A percentile compares a stretch with the other conserved stretches of the same genome.
Conservation (phyloP, 2,113 vertebrate genomes). For the Podarcis muralis region DNA sequence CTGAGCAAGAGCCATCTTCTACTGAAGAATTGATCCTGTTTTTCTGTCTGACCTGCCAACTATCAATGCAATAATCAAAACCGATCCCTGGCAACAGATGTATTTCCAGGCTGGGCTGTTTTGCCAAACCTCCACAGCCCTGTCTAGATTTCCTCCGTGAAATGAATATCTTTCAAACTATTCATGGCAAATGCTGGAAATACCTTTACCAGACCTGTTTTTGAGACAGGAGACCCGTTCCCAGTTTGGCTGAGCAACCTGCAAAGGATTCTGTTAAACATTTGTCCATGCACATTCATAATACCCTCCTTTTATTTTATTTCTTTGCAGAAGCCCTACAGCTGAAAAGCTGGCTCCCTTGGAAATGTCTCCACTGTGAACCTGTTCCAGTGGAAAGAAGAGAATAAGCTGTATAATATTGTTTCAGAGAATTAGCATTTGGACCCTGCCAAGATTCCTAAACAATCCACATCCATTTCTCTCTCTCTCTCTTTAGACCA, state of each 20-base stretch:
- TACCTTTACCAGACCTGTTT: not conserved
- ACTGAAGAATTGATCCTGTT: not conserved
- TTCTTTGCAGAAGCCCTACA: not conserved
- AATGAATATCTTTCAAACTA: not conserved
- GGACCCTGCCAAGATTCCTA: not conserved
- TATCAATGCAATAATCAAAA: not conserved
- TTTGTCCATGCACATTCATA: not conserved
- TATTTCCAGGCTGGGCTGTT: not conserved
- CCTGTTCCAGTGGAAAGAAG: constrained; percentile 1
- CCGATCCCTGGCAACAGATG: not conserved
- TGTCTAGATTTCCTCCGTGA: not conserved
- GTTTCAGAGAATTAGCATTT: not conserved
- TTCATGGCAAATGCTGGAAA: not conserved
- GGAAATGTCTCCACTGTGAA: not conserved
- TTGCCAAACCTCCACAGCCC: not conserved
- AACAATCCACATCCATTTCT: not conserved
- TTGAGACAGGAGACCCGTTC: not conserved
- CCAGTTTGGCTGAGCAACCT: not conserved
- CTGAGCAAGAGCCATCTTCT: not conserved
- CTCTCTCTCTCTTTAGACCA: not conserved
- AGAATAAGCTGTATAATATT: constrained; percentile 1
- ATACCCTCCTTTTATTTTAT: no score
- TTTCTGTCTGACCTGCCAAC: not conserved
- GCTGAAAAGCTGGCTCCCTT: not conserved
- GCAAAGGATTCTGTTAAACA: not conserved